Evolutionary conservation across 2,797 vertebrate genomes (phyloP).

Genomic region (Remorina albescens): DNA sequence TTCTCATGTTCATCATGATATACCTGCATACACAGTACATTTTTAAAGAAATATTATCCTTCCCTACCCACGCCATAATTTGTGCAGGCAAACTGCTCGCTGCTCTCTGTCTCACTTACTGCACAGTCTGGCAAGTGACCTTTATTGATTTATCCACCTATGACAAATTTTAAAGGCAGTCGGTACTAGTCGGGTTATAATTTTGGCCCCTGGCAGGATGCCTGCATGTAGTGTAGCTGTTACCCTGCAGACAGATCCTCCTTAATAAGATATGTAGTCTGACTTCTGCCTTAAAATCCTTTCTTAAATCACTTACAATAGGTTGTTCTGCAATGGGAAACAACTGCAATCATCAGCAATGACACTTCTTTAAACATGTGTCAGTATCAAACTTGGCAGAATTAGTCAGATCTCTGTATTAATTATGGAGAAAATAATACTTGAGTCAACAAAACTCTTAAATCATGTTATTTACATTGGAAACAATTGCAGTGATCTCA

Average conservation of each 20-base stretch:
- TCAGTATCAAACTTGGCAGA: conserved; percentile 38
- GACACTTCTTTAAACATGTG: conserved; percentile 27
- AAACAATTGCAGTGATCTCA: conserved; percentile 29
- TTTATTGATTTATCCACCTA: conserved; percentile 47
- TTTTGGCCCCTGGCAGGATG: conserved; percentile 38
- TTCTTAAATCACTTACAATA: conserved; percentile 27
- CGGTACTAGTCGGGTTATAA: conserved; percentile 32
- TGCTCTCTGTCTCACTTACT: conserved; percentile 3
- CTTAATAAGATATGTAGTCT: conserved; percentile 36
- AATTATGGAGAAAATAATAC: conserved; percentile 48
- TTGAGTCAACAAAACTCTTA: conserved; percentile 45
- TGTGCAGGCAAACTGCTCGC: conserved; percentile 3
- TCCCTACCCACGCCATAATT: background rate
- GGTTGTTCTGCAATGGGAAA: conserved; percentile 21
- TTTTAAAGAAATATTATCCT: background rate
- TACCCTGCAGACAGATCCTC: conserved; percentile 4
- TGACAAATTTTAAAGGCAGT: conserved; percentile 41
- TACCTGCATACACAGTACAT: conserved; percentile 14
- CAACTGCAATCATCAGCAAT: conserved; percentile 7
- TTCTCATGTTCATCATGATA: conserved; percentile 10
- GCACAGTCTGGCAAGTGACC: conserved; percentile 26
- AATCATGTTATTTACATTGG: conserved; percentile 48
- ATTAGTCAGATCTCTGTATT: conserved; percentile 37
- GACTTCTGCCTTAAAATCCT: conserved; percentile 17
- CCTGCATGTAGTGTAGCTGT: conserved; percentile 24